Percentiles rank a stretch among this genome's conserved stretches.
These are phyloP conservation scores for Phoenicopterus ruber DNA, from an alignment of 2,113 vertebrate species.

Conservation along the genomic window DNA sequence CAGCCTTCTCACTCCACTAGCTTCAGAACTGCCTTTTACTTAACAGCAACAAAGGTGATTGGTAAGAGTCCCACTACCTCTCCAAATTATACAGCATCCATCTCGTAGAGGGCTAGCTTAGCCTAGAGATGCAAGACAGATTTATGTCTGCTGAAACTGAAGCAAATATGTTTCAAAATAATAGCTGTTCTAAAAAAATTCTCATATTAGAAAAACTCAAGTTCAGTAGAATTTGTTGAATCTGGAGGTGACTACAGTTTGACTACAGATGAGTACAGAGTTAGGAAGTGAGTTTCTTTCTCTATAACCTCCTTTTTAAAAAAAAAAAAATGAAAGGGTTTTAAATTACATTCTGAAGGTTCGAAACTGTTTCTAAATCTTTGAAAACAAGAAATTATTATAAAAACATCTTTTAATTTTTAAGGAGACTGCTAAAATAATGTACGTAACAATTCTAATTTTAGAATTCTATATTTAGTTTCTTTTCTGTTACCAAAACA, in stretches of 20 bases:
- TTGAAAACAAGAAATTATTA: background rate
- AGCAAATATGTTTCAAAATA: background rate
- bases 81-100: background rate
- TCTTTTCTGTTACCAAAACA: background rate
- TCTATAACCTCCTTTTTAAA: background rate
- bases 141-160: background rate
- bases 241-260: background rate
- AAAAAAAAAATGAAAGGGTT: fast-evolving
- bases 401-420: background rate
- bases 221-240: background rate
- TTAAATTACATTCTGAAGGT: background rate
- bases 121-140: background rate
- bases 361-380: background rate
- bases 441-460: background rate
- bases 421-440: background rate
- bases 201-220: background rate
- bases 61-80: background rate
- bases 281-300: background rate
- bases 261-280: background rate
- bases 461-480: background rate
- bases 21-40: background rate
- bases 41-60: background rate
- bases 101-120: background rate
- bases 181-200: background rate
- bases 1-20: background rate